Evolutionary conservation across 2,888 invertebrate genomes (phyloP).

Genomic region (Macrophya alboannulata): DNA sequence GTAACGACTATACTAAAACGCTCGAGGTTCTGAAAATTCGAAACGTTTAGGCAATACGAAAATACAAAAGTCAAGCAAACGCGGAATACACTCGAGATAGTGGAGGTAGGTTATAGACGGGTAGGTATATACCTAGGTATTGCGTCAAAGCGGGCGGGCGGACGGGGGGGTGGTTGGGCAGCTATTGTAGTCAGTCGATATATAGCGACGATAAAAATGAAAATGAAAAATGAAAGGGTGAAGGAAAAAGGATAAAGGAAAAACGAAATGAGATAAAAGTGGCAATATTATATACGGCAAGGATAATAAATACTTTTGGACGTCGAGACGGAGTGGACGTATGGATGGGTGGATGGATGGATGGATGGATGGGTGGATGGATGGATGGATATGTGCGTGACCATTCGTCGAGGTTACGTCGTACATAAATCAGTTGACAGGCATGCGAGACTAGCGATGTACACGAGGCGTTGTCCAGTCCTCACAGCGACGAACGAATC

Average conservation of each 20-base stretch:
- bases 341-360: constrained; percentile 69
- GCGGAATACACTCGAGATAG: neutral
- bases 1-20: neutral
- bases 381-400: constrained; percentile 66
- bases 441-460: constrained; percentile 61
- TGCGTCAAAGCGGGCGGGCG: too few relatives aligned
- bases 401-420: constrained; percentile 79
- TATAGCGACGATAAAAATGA: neutral
- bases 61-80: neutral
- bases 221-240: neutral
- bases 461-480: constrained; percentile 30
- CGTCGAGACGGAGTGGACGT: constrained; percentile 66
- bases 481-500: constrained; percentile 17
- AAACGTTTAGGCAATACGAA: neutral
- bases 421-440: constrained; percentile 77
- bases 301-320: constrained; percentile 62
- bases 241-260: neutral
- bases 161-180: too few relatives aligned
- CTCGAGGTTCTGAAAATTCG: neutral
- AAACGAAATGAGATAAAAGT: constrained; percentile 18
- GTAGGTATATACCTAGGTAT: too few relatives aligned
- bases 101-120: too few relatives aligned
- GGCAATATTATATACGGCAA: constrained; percentile 25
- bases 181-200: neutral
- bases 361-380: constrained; percentile 68